Percentiles rank a stretch among this genome's conserved stretches.
These are phyloP conservation scores for Elmis aenea DNA, from an alignment of 2,888 invertebrate genomes.

Conservation along the genomic window DNA sequence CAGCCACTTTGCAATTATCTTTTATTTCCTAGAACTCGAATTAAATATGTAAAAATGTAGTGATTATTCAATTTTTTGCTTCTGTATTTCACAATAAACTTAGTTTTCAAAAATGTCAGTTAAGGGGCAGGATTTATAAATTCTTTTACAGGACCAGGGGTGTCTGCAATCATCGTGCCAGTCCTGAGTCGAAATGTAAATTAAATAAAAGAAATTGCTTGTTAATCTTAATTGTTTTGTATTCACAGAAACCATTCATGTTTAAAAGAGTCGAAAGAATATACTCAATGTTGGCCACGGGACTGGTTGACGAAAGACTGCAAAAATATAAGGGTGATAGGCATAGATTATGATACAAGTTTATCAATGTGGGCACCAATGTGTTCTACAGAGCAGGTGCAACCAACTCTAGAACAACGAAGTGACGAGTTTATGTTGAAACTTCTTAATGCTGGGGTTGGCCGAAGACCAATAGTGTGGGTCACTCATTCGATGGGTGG, in stretches of 20 bases:
- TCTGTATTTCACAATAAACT: no score
- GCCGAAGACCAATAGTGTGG: constrained; percentile 81
- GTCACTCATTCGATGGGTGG: constrained; percentile 97
- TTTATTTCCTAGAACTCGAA: no score
- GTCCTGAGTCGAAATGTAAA: no score
- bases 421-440: constrained; percentile 63
- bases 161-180: no score
- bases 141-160: no score
- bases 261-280: no score
- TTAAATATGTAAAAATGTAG: no score
- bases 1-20: no score
- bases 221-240: background rate
- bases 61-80: no score
- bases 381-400: constrained; percentile 56
- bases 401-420: constrained; percentile 59
- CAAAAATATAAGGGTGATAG: constrained; percentile 69
- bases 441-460: constrained; percentile 71
- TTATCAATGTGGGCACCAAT: constrained; percentile 76
- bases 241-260: constrained; percentile 6
- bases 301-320: constrained; percentile 88
- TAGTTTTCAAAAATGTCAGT: no score
- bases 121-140: no score
- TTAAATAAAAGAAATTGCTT: constrained; percentile 1
- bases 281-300: constrained; percentile 87
- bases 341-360: constrained; percentile 83